Conservation (phyloP, 2,888 invertebrate genomes). For the Drosophila histrio region DNA sequence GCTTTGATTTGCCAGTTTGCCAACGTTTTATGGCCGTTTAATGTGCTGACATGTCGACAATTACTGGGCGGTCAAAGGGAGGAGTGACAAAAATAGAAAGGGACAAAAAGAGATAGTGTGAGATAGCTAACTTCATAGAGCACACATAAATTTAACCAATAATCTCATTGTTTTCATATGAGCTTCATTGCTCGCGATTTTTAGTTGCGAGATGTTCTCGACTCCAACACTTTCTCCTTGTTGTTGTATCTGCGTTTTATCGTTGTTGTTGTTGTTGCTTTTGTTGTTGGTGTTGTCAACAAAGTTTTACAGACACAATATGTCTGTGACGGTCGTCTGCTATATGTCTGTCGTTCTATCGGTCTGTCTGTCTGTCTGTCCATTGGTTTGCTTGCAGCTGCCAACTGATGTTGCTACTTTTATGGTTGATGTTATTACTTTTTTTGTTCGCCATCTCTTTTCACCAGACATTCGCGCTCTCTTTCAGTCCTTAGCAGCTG, state of each 20-base stretch:
- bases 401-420: constrained; percentile 77
- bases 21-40: constrained; percentile 69
- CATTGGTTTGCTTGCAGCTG: constrained; percentile 66
- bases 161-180: constrained; percentile 73
- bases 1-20: constrained; percentile 70
- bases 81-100: not conserved
- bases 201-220: constrained; percentile 38
- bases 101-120: not conserved
- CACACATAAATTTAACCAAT: constrained; percentile 69
- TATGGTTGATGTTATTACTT: constrained; percentile 76
- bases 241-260: constrained; percentile 29
- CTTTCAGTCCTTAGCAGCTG: constrained; percentile 39
- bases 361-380: constrained; percentile 18
- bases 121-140: constrained; percentile 38
- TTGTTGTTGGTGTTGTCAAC: constrained; percentile 58
- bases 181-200: constrained; percentile 66
- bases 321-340: constrained; percentile 59
- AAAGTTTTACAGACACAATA: constrained; percentile 74
- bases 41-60: constrained; percentile 75
- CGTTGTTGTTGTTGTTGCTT: constrained; percentile 29
- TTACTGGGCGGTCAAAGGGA: constrained; percentile 46
- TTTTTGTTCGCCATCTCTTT: constrained; percentile 24
- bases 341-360: constrained; percentile 30
- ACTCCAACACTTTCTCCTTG: constrained; percentile 45
- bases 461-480: constrained; percentile 4